Evolutionary conservation across 53 echinoderm and acorn worm genomes (phyloP), one percentile per base, ranked within the genome.

Genomic region (Mesocentrotus franciscanus): DNA sequence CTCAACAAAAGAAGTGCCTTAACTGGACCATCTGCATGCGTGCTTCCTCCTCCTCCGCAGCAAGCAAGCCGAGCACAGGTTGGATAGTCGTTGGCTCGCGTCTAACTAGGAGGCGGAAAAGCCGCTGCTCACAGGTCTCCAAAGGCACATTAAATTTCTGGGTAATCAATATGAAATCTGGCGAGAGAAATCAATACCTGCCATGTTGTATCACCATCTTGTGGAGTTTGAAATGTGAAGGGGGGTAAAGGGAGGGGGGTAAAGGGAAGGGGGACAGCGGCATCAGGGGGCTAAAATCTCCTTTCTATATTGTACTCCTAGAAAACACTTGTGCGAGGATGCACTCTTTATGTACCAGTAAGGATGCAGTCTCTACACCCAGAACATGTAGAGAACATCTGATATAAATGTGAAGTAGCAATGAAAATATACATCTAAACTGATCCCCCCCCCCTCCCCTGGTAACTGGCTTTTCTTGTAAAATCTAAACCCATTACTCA

Each of bases 61-160:
- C n/a, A 56, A 29, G 49, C 20, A 39, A 49, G 75, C 26, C 64
- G 11, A 3, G 87, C 87, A 58, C n/a, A 58, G 87, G 87, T 57
- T 57, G 87, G 56, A 11, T 26, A 56, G 57, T 87, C 87, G 12
- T 58, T 58, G 87, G 87, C 56, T 58, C 24, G 59, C 87, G 2
- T 87, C 27, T 20, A 26, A 87, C 87, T 13, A 58, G 87, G 27
- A 58, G 58, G 58, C 87, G 87, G 87, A 87, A 87, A 26, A 59
- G 87, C n/a, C 58, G 59, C 58, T 49, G 24, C 87, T 87, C 87
- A 59, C 87, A 58, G 10, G 87, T 87, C 87, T 87, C 87, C 27
- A 18, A 87, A 91, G 91, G 71, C 92, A 92, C 71, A 92, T 74
- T 92, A 71, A 92, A 92, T 92, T 92, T 92, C 92, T 49, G 22